Evolutionary conservation across 2,888 invertebrate genomes (phyloP).

Genomic region (Dasypolia templi): DNA sequence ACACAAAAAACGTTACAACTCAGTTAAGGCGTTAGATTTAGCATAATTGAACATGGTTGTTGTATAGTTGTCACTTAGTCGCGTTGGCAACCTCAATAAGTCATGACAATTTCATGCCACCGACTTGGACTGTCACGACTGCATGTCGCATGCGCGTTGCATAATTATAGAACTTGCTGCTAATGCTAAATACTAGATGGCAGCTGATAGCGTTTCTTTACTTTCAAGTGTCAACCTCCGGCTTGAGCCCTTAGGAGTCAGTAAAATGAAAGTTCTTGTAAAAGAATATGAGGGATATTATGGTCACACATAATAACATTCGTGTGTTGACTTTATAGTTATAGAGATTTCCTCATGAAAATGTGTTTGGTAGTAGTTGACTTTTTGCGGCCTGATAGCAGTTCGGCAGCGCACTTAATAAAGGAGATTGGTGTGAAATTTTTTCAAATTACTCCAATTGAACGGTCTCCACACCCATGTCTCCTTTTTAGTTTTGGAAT

Average conservation of each 20-base stretch:
- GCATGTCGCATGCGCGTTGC: conserved; percentile 70
- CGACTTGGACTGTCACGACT: conserved; percentile 73
- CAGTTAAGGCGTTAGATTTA: conserved; percentile 31
- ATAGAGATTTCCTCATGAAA: background rate
- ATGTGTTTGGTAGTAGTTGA: background rate
- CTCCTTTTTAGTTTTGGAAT: background rate
- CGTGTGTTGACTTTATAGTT: background rate
- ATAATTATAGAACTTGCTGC: conserved; percentile 64
- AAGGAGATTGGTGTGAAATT: background rate
- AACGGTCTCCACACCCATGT: no score
- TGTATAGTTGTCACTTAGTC: conserved; percentile 61
- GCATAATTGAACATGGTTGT: conserved; percentile 52
- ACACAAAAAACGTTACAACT: conserved; percentile 44
- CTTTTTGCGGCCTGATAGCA: background rate
- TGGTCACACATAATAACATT: background rate
- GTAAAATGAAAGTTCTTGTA: conserved; percentile 23
- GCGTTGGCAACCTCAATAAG: conserved; percentile 75
- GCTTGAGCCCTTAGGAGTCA: background rate
- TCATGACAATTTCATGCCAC: conserved; percentile 71
- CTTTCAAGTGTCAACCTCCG: conserved; percentile 3
- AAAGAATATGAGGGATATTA: background rate
- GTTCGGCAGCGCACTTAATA: background rate
- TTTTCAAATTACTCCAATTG: background rate
- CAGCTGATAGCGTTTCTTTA: conserved; percentile 21
- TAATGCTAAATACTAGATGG: conserved; percentile 23